Percentiles rank a stretch among this genome's conserved stretches.
phyloP scores from a whole-genome alignment of 2,888 invertebrate species.

The Perdita meconis region DNA sequence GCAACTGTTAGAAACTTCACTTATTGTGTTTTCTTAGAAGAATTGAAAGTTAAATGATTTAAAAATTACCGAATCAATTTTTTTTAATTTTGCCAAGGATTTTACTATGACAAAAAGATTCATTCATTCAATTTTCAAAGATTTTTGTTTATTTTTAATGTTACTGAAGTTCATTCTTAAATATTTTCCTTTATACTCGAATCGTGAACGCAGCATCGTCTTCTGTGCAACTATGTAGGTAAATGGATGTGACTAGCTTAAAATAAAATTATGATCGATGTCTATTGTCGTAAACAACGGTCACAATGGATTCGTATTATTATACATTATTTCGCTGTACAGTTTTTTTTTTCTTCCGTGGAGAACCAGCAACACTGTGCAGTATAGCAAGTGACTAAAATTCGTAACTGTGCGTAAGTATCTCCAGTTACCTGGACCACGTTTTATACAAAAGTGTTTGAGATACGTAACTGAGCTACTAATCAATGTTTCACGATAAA shows the following conservation, averaged over 20 bases:
- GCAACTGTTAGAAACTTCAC: no score
- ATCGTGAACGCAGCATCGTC: slow-evolving; percentile 5
- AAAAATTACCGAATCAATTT: no score
- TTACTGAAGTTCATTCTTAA: no score
- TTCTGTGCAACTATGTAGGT: slow-evolving; percentile 53
- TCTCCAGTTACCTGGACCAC: slow-evolving; percentile 54
- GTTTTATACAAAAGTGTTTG: slow-evolving; percentile 52
- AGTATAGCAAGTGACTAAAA: slow-evolving; percentile 46
- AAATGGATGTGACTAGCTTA: slow-evolving; percentile 65
- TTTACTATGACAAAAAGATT: background rate
- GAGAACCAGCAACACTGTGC: slow-evolving; percentile 15
- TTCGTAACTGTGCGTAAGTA: slow-evolving; percentile 46
- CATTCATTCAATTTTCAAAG: no score
- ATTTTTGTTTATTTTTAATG: no score
- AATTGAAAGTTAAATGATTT: no score
- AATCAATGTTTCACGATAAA: slow-evolving; percentile 27
- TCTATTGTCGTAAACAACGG: slow-evolving; percentile 48
- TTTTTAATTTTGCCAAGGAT: no score
- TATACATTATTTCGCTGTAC: slow-evolving; percentile 10
- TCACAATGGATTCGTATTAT: slow-evolving; percentile 15
- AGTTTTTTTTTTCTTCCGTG: background rate
- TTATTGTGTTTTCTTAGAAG: no score
- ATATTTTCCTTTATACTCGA: slow-evolving; percentile 19
- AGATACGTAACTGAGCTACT: slow-evolving; percentile 56
- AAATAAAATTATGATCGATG: slow-evolving; percentile 56